Evolutionary conservation across 2,113 vertebrate species (phyloP).

Genomic region (Tragelaphus imberbis): DNA sequence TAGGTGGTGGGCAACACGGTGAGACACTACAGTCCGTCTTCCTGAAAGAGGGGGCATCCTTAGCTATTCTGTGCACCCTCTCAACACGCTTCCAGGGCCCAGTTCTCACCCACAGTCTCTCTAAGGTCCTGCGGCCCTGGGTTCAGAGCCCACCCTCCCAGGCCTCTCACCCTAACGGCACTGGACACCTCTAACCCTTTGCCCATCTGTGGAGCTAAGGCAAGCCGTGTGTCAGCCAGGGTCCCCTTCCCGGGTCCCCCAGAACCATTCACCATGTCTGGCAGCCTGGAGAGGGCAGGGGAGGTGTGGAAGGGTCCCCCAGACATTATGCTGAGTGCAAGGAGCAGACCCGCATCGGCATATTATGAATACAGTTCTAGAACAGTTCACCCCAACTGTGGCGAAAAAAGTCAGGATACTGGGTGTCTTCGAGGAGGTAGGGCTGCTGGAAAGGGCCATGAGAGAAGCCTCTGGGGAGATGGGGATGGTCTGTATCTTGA

Average conservation of each 20-base stretch:
- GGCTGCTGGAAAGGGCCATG: neutral
- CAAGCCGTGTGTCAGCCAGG: neutral
- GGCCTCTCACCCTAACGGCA: neutral
- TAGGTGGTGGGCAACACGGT: neutral
- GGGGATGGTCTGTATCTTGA: neutral
- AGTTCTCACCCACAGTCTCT: neutral
- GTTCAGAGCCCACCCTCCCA: neutral
- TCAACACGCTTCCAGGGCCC: neutral
- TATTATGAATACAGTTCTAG: neutral
- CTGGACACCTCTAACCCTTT: neutral
- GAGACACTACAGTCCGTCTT: neutral
- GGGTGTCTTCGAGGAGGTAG: neutral
- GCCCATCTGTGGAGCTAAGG: neutral
- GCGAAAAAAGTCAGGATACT: neutral
- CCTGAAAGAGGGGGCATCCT: neutral
- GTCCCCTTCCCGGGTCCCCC: neutral
- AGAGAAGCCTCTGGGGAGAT: neutral
- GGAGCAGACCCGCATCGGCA: neutral
- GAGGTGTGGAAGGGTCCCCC: fast-evolving
- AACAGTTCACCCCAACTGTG: neutral
- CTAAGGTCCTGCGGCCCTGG: neutral
- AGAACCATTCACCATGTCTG: neutral
- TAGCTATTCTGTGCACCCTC: neutral
- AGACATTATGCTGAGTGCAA: neutral
- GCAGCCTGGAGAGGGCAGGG: neutral